Evolutionary conservation across 2,797 vertebrate species (phyloP).

Genomic region (Astyanax mexicanus): DNA sequence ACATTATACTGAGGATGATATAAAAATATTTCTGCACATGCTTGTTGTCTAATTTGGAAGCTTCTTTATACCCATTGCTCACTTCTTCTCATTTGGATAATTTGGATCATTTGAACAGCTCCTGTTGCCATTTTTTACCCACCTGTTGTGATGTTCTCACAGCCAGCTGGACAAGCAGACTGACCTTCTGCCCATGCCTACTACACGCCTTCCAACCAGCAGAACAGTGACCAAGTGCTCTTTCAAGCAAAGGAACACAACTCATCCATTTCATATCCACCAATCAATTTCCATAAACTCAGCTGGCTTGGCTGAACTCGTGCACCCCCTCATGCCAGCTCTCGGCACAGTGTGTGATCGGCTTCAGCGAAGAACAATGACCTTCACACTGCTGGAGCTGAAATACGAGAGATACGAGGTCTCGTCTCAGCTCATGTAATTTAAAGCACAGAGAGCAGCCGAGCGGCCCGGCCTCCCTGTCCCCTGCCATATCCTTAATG

Average conservation of each 20-base stretch:
- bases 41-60: no score
- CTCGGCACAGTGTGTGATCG: neutral
- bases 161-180: neutral
- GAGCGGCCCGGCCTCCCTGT: constrained; percentile 15
- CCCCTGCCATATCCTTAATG: constrained; percentile 4
- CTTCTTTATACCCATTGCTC: no score
- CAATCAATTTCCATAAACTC: neutral
- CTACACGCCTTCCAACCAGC: neutral
- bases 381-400: neutral
- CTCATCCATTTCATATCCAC: neutral
- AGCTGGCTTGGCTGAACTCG: neutral
- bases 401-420: constrained; percentile 31
- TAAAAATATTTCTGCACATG: no score
- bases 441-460: constrained; percentile 6
- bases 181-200: neutral
- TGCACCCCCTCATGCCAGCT: neutral
- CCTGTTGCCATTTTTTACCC: neutral
- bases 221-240: neutral
- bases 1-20: no score
- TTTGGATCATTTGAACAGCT: neutral
- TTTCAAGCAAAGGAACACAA: neutral
- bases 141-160: constrained; percentile 7
- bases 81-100: no score
- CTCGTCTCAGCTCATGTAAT: constrained; percentile 14
- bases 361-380: neutral